Conservation (phyloP, 2,113 vertebrate genomes). For the Ameiurus melas region DNA sequence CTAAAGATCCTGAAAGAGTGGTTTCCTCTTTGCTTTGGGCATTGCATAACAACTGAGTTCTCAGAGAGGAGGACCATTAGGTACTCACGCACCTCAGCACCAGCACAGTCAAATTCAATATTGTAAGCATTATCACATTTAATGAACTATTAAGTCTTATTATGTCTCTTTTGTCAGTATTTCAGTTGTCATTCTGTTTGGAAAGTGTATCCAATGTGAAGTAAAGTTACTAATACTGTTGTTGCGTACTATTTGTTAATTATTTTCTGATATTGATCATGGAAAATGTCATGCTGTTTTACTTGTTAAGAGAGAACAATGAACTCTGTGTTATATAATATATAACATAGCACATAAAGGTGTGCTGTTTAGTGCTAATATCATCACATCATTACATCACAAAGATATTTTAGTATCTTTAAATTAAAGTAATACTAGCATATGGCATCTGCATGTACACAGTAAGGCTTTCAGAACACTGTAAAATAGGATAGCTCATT, state of each 20-base stretch:
- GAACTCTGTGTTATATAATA: neutral
- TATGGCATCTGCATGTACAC: too few relatives aligned
- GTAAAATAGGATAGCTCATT: too few relatives aligned
- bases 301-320: neutral
- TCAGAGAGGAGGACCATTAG: constrained; percentile 54
- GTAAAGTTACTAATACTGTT: neutral
- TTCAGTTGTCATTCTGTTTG: neutral
- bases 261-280: neutral
- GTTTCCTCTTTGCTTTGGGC: constrained; percentile 24
- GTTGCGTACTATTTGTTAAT: neutral
- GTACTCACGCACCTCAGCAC: constrained; percentile 57
- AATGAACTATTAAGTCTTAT: neutral
- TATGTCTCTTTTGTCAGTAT: neutral
- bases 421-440: too few relatives aligned
- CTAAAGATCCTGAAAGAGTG: constrained; percentile 55
- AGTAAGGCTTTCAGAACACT: too few relatives aligned
- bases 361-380: neutral
- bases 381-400: too few relatives aligned
- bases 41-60: neutral
- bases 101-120: neutral
- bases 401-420: too few relatives aligned
- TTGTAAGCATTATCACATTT: neutral
- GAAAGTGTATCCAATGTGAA: neutral
- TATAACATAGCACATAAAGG: neutral
- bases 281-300: neutral